phyloP scores from a whole-genome alignment of 1,140 invertebrate genomes.

The Solen grandis region DNA sequence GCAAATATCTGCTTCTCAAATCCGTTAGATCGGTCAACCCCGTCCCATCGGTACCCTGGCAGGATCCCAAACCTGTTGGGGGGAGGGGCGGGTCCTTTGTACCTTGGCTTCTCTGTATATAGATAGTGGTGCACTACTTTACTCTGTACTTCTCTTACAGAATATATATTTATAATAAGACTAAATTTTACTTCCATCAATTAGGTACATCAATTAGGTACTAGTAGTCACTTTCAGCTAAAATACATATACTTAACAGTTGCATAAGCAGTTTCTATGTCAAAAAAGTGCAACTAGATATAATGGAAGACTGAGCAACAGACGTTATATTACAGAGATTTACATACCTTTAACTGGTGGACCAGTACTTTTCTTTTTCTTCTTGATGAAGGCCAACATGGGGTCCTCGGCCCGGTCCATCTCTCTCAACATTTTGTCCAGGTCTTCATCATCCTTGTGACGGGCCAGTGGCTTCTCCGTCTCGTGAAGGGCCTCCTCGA shows the following conservation, averaged over 20 bases:
- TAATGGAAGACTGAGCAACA: too few relatives aligned
- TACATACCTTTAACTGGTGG: conserved; percentile 43
- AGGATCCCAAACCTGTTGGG: conserved; percentile 95
- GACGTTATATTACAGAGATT: too few relatives aligned
- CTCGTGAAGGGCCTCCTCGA: conserved; percentile 88
- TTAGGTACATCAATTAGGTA: too few relatives aligned
- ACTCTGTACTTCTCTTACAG: too few relatives aligned
- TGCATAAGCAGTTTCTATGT: too few relatives aligned
- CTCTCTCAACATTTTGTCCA: conserved; percentile 89
- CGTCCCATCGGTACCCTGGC: conserved; percentile 98
- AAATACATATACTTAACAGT: too few relatives aligned
- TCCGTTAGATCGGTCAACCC: conserved; percentile 97
- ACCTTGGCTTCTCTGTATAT: conserved; percentile 85
- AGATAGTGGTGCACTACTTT: conserved; percentile 7
- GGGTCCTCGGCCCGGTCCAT: conserved; percentile 93
- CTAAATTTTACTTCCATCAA: too few relatives aligned
- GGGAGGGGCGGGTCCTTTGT: conserved; percentile 87
- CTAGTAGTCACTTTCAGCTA: too few relatives aligned
- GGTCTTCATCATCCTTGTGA: conserved; percentile 92
- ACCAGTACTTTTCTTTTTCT: conserved; percentile 84
- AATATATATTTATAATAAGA: too few relatives aligned
- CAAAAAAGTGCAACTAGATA: too few relatives aligned
- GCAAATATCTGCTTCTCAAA: conserved; percentile 96
- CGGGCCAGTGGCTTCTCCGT: conserved; percentile 94
- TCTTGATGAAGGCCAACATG: conserved; percentile 93